phyloP scores from a whole-genome alignment of 2,888 invertebrate genomes.

The Oxycera nigricornis region DNA sequence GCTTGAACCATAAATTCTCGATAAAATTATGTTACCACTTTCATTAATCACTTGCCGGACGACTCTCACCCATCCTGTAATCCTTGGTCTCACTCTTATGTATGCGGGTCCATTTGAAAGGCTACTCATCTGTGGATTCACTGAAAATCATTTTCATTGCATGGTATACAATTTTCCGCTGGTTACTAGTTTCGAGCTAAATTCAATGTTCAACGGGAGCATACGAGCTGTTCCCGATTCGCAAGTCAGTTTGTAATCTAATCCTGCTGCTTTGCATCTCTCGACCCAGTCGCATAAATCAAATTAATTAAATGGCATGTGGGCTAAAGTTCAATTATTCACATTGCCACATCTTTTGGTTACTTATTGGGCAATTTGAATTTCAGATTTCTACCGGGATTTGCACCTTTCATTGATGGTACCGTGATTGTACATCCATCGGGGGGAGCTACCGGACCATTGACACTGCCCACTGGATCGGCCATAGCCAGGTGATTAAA shows the following conservation, averaged over 20 bases:
- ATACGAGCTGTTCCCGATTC: slow-evolving; percentile 3
- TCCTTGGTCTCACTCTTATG: neutral
- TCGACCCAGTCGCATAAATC: neutral
- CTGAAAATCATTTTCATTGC: too few species aligned
- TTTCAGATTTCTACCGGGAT: slow-evolving; percentile 78
- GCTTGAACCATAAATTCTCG: slow-evolving; percentile 1
- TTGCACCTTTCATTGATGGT: slow-evolving; percentile 95
- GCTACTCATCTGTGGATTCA: too few species aligned
- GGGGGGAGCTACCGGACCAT: slow-evolving; percentile 55
- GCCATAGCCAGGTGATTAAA: slow-evolving; percentile 66
- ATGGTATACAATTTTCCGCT: slow-evolving; percentile 10
- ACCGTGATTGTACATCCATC: slow-evolving; percentile 77
- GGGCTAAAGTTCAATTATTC: neutral
- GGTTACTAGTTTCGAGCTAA: neutral
- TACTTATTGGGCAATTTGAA: too few species aligned
- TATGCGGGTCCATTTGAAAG: neutral
- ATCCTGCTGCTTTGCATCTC: neutral
- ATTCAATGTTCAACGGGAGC: neutral
- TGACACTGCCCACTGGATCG: slow-evolving; percentile 60
- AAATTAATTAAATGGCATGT: slow-evolving; percentile 24
- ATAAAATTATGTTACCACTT: neutral
- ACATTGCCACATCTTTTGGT: too few species aligned
- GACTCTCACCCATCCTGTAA: too few species aligned
- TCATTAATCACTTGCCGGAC: slow-evolving; percentile 2
- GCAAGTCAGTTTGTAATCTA: slow-evolving; percentile 3